Percentiles rank a stretch among this genome's conserved stretches.
Conservation (phyloP, 2,888 invertebrate species). For the Drosophila rellima region DNA sequence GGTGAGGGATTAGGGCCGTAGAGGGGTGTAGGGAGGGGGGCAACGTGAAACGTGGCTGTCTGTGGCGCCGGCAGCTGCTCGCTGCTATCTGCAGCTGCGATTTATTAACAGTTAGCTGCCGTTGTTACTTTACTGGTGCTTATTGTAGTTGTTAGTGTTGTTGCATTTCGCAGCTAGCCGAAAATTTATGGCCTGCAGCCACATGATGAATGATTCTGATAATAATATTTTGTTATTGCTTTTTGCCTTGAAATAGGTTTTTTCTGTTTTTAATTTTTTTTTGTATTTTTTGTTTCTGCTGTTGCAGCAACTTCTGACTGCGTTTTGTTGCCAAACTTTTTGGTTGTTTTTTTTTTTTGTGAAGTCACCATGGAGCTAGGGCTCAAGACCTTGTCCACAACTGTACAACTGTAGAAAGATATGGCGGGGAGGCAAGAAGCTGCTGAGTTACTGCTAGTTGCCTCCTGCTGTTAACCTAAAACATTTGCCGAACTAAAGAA, state of each 20-base stretch:
- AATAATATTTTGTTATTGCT: conserved; percentile 81
- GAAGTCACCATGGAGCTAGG: conserved; percentile 62
- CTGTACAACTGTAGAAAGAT: conserved; percentile 19
- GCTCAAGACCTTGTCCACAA: conserved; percentile 60
- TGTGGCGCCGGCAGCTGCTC: conserved; percentile 71
- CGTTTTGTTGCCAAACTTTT: conserved; percentile 61
- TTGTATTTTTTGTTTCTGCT: conserved; percentile 42
- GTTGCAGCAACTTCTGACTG: conserved; percentile 62
- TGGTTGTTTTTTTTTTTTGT: conserved; percentile 12
- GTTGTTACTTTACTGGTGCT: conserved; percentile 63
- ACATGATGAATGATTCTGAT: conserved; percentile 84
- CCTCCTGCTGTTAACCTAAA: conserved; percentile 67
- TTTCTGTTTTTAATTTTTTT: conserved; percentile 1
- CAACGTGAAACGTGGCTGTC: conserved; percentile 43
- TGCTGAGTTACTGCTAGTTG: conserved; percentile 19
- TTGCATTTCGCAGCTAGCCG: conserved; percentile 71
- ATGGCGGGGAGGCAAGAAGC: background rate
- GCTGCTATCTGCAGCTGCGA: conserved; percentile 77
- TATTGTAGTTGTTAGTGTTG: conserved; percentile 46
- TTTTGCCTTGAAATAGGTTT: conserved; percentile 54
- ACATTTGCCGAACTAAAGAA: conserved; percentile 58
- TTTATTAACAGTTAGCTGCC: conserved; percentile 78
- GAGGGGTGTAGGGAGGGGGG: background rate
- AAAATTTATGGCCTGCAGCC: conserved; percentile 84
- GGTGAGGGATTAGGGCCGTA: background rate